phyloP scores from a whole-genome alignment of 2,888 invertebrate genomes.

The Eumacrocentrus americanus region DNA sequence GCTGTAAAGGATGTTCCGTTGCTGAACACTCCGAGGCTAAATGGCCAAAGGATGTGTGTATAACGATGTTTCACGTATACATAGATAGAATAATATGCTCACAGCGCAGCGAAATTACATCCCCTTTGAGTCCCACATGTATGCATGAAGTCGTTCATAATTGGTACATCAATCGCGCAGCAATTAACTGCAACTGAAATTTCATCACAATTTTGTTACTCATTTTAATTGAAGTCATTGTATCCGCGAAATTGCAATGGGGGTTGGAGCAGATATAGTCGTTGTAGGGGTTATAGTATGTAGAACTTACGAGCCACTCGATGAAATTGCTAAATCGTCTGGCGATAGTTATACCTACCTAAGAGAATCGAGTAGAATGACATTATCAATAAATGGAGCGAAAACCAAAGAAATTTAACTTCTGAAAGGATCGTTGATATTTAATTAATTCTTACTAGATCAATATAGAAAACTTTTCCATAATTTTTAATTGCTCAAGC shows the following conservation, averaged over 20 bases:
- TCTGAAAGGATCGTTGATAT: no score
- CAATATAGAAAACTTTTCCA: no score
- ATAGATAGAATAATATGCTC: neutral
- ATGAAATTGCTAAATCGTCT: neutral
- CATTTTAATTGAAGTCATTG: neutral
- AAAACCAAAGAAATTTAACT: no score
- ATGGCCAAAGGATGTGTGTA: slow-evolving; percentile 9
- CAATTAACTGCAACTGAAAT: neutral
- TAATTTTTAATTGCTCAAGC: no score
- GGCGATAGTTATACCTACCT: neutral
- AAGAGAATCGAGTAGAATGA: neutral
- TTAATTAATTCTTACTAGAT: no score
- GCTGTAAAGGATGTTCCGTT: slow-evolving; percentile 34
- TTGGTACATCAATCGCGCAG: neutral
- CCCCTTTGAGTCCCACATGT: neutral
- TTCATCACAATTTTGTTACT: neutral
- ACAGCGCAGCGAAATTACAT: neutral
- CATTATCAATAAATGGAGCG: neutral
- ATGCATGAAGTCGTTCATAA: no score
- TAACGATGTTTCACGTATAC: neutral
- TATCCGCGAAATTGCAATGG: no score
- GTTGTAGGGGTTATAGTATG: no score
- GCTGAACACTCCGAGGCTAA: slow-evolving; percentile 11
- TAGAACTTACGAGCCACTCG: neutral
- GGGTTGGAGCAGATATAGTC: no score